These are phyloP conservation scores for Neelides sp. DNA, from an alignment of 1,140 invertebrate species.

Conservation along the genomic window DNA sequence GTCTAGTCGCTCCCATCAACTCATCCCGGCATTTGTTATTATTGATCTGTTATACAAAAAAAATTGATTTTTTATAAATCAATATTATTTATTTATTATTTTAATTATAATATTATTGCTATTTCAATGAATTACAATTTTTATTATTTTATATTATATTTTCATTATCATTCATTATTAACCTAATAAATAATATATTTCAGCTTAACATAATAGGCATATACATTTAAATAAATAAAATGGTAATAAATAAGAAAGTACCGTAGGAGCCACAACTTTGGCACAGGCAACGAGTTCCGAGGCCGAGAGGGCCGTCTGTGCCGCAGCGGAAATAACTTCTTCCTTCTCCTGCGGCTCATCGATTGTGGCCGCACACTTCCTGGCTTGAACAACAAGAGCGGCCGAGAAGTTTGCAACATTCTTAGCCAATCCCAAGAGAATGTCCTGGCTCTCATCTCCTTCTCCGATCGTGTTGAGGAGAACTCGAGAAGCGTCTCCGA, in stretches of 20 bases:
- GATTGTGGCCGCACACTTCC: slow-evolving; percentile 80
- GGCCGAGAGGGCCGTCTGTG: slow-evolving; percentile 90
- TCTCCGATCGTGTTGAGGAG: slow-evolving; percentile 92
- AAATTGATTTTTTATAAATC: slow-evolving; percentile 34
- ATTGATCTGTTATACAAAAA: slow-evolving; percentile 39
- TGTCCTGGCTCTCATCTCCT: slow-evolving; percentile 70
- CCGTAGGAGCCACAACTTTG: slow-evolving; percentile 62
- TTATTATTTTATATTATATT: no score
- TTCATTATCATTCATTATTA: no score
- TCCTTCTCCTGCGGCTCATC: slow-evolving; percentile 48
- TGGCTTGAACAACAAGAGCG: slow-evolving; percentile 83
- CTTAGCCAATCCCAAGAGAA: slow-evolving; percentile 78
- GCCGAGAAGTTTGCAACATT: slow-evolving; percentile 94
- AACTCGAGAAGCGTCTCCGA: slow-evolving; percentile 88
- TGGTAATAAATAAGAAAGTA: slow-evolving; percentile 6
- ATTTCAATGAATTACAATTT: no score
- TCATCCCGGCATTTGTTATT: slow-evolving; percentile 76
- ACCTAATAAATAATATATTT: background rate
- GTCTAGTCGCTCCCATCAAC: slow-evolving; percentile 76
- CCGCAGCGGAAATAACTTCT: slow-evolving; percentile 83
- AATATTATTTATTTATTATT: slow-evolving; percentile 1
- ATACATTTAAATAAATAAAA: background rate
- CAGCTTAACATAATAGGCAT: background rate
- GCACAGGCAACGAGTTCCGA: slow-evolving; percentile 80
- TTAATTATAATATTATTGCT: no score